These are phyloP conservation scores for Microdon myrmicae DNA, from an alignment of 2,888 invertebrate genomes.

Conservation along the genomic window DNA sequence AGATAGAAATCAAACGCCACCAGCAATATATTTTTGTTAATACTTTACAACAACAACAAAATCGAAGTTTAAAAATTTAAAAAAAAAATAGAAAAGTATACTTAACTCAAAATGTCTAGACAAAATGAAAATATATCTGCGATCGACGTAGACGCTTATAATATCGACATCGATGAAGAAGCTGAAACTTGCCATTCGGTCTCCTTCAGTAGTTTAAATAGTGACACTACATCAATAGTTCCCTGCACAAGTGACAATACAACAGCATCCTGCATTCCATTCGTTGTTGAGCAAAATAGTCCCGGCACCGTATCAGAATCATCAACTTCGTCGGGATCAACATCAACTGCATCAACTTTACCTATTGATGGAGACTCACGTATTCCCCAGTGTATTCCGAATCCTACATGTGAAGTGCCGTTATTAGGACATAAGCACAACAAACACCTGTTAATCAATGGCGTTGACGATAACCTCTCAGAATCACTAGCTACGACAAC, in stretches of 20 bases:
- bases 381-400: constrained; percentile 54
- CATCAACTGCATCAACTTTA: constrained; percentile 58
- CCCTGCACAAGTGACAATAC: constrained; percentile 53
- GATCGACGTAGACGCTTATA: constrained; percentile 58
- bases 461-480: constrained; percentile 56
- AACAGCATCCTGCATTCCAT: constrained; percentile 49
- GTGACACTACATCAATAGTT: constrained; percentile 50
- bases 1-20: no score
- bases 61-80: constrained; percentile 7
- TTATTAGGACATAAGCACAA: constrained; percentile 17
- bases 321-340: constrained; percentile 12
- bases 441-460: constrained; percentile 12
- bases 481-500: constrained; percentile 63
- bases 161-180: constrained; percentile 61
- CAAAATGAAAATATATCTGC: constrained; percentile 45
- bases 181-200: constrained; percentile 54
- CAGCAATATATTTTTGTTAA: constrained; percentile 6
- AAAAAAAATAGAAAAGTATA: constrained; percentile 5
- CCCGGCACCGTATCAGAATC: constrained; percentile 22
- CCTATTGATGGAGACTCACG: constrained; percentile 64
- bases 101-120: constrained; percentile 23
- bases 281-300: constrained; percentile 55
- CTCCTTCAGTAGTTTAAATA: constrained; percentile 53
- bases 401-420: constrained; percentile 8
- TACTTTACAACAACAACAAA: no score